phyloP scores from a whole-genome alignment of 2,113 vertebrate genomes.

The Panthera uncia region DNA sequence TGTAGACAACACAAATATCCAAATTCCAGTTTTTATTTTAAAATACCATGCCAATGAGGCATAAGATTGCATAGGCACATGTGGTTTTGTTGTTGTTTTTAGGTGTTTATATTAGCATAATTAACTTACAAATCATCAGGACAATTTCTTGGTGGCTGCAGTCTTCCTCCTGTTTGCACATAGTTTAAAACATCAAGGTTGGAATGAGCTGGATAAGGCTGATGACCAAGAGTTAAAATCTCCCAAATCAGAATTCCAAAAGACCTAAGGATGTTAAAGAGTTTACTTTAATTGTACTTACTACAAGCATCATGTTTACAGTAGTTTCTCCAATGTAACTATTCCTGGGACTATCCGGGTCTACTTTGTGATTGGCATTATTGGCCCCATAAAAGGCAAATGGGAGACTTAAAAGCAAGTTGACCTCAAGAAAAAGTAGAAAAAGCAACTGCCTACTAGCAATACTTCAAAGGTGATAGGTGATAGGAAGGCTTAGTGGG shows the following conservation, averaged over 20 bases:
- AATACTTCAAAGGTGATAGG: constrained; percentile 15
- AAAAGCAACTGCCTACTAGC: neutral
- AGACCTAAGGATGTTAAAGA: constrained; percentile 80
- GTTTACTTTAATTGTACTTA: constrained; percentile 47
- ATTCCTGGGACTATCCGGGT: neutral
- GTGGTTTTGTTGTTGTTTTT: neutral
- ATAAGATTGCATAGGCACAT: neutral
- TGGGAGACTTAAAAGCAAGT: constrained; percentile 37
- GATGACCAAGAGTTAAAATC: constrained; percentile 86
- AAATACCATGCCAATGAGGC: neutral
- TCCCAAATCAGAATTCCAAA: constrained; percentile 89
- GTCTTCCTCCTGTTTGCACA: constrained; percentile 82
- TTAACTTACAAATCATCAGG: constrained; percentile 85
- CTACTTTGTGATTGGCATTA: neutral
- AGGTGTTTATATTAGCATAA: constrained; percentile 1
- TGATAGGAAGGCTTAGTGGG: neutral
- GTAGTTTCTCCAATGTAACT: constrained; percentile 23
- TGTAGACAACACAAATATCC: neutral
- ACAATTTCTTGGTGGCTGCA: constrained; percentile 84
- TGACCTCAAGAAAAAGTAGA: neutral
- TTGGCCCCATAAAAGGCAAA: constrained; percentile 32
- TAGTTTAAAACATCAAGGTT: constrained; percentile 87
- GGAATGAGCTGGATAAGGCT: constrained; percentile 87
- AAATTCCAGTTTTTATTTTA: constrained; percentile 40
- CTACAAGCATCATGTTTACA: constrained; percentile 23